Base-by-base conservation (phyloP, 1,140 invertebrate species). In the Cyrtorhinus lividipennis region DNA sequence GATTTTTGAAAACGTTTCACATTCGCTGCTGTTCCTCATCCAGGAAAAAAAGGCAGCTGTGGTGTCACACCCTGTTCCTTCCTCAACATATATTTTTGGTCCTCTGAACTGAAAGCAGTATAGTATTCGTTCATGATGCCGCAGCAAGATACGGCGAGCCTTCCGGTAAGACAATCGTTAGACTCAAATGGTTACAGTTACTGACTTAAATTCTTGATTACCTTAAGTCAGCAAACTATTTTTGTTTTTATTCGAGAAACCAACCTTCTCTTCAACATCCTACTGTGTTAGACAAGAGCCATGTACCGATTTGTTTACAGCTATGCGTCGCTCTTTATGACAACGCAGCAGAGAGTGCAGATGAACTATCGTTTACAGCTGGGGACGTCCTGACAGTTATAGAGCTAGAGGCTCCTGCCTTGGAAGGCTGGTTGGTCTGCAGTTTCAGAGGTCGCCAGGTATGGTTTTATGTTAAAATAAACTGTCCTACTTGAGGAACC, bases 381-480 rank as follows among this genome's bases (percentile, higher is more conserved):
- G 92, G 90, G 26, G 93, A 97, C 73, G 79, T 93, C 64, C 81
- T 97, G 56, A 90, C 87, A 1, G 90, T 96, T 23, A 76, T 95
- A 67, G 90, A 95, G 76, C 88, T 93, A 76, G 92, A 95, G 76
- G 87, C 88, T 1, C 83, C 84, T 24, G 90, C 90, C 69, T 82
- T 92, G 66, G 85, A 91, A 73, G 92, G 92, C 70, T 95, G 92
- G 92, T 96, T 92, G 92, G 79, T 95, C 44, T 95, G 92, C 73
- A 82, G 86, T 0, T 77, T 95, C 8, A 77, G 87, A 67, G 91
- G 92, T 53, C 76, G 87, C 79, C 87, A 91, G 84, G 88, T 91
- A 81, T n/a, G n/a, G n/a, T n/a, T n/a, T n/a, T n/a, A n/a, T n/a
- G n/a, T n/a, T n/a, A n/a, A n/a, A n/a, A n/a, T n/a, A n/a, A n/a